Evolutionary conservation across 23 tunicate genomes (phyloP).

Genomic region (Trididemnum nubilum): DNA sequence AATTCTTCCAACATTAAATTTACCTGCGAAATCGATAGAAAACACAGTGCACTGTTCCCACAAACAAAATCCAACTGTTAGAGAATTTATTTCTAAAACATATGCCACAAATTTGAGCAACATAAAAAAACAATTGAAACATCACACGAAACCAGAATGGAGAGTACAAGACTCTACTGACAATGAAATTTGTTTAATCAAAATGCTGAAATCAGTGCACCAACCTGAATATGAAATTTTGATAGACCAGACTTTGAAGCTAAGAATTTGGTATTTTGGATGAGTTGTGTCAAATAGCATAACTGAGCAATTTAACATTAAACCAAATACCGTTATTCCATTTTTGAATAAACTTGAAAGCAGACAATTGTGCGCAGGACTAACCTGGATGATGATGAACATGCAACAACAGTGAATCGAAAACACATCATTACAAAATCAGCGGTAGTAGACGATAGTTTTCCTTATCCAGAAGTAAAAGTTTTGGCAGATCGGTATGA

Average conservation of each 20-base stretch:
- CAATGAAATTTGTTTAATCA: neutral
- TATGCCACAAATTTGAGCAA: neutral
- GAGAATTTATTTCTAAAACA: neutral
- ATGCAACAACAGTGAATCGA: neutral
- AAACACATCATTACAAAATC: neutral
- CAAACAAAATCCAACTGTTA: neutral
- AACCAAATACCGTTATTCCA: neutral
- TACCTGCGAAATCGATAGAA: neutral
- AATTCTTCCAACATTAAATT: neutral
- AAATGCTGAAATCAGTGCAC: neutral
- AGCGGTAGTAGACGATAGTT: neutral
- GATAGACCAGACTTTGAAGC: neutral
- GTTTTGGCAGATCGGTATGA: neutral
- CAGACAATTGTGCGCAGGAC: neutral
- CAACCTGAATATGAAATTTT: neutral
- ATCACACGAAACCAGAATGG: neutral
- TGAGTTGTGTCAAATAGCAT: neutral
- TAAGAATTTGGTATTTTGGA: neutral
- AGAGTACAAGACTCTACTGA: neutral
- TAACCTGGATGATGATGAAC: neutral
- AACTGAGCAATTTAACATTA: neutral
- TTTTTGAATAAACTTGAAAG: conserved; percentile 15
- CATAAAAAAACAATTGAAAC: neutral
- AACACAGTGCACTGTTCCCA: neutral
- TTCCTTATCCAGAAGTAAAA: neutral